Percentiles rank a stretch among this genome's conserved stretches.
Evolutionary conservation across 2,888 invertebrate genomes (phyloP).

Genomic region (Polydesmus complanatus): DNA sequence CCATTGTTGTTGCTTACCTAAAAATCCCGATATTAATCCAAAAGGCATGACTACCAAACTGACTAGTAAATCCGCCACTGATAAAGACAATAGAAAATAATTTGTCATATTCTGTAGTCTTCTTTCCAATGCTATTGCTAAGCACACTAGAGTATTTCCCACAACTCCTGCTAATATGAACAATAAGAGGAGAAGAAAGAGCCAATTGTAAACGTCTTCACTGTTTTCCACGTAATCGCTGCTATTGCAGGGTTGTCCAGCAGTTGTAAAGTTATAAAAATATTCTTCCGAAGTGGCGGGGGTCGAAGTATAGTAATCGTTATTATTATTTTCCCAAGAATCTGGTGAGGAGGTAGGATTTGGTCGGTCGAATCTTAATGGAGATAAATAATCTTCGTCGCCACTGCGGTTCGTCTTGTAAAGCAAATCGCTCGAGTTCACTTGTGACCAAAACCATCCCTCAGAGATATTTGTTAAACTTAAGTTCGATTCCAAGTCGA

Average conservation of each 20-base stretch:
- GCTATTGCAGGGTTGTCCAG: not conserved
- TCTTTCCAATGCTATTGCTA: constrained; percentile 80
- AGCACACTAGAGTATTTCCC: constrained; percentile 83
- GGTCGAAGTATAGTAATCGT: too few species aligned
- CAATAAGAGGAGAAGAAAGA: constrained; percentile 65
- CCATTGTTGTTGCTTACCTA: constrained; percentile 51
- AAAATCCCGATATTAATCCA: constrained; percentile 81
- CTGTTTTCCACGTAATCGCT: not conserved
- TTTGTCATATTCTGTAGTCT: constrained; percentile 88
- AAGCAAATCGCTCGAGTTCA: too few species aligned
- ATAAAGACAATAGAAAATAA: constrained; percentile 83
- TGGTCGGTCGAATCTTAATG: too few species aligned
- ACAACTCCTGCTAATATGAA: constrained; percentile 77
- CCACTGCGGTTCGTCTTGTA: too few species aligned
- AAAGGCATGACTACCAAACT: constrained; percentile 91
- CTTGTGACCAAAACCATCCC: constrained; percentile 1
- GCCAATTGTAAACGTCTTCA: constrained; percentile 50
- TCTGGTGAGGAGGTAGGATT: too few species aligned
- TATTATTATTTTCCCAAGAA: too few species aligned
- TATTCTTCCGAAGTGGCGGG: not conserved
- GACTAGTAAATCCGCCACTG: constrained; percentile 84
- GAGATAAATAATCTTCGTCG: too few species aligned
- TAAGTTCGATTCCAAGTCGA: not conserved
- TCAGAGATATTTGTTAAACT: not conserved
- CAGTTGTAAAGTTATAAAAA: not conserved